Evolutionary conservation across 2,888 invertebrate genomes (phyloP).

Genomic region (Aethes cnicana): DNA sequence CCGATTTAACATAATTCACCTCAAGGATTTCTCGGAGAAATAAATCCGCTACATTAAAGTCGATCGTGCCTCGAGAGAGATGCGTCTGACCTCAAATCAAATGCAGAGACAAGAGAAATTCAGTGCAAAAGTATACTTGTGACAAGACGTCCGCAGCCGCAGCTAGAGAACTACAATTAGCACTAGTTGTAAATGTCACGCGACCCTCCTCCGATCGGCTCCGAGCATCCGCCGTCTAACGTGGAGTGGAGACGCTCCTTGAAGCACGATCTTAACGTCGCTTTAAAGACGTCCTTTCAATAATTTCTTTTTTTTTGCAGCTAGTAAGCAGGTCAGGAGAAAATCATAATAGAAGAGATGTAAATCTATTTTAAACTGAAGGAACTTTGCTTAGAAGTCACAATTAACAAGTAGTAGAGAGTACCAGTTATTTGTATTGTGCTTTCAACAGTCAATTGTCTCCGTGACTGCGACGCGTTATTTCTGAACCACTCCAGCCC

Average conservation of each 20-base stretch:
- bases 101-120: constrained; percentile 67
- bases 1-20: no score
- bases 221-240: constrained; percentile 21
- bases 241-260: constrained; percentile 32
- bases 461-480: constrained; percentile 51
- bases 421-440: no score
- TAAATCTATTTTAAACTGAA: no score
- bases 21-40: background rate
- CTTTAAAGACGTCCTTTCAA: constrained; percentile 36
- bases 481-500: constrained; percentile 52
- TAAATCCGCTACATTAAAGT: constrained; percentile 50
- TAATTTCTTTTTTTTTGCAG: constrained; percentile 29
- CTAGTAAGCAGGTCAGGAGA: constrained; percentile 36
- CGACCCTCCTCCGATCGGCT: constrained; percentile 42
- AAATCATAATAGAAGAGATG: constrained; percentile 20
- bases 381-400: no score
- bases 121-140: constrained; percentile 58
- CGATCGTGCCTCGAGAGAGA: constrained; percentile 70
- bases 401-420: no score
- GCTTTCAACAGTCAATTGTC: constrained; percentile 51
- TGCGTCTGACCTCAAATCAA: constrained; percentile 69
- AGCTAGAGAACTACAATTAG: constrained; percentile 62
- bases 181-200: constrained; percentile 71
- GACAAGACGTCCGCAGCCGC: constrained; percentile 58
- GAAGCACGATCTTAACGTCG: constrained; percentile 37